Conservation (phyloP, 2,113 vertebrate genomes). For the Cottus gobio region DNA sequence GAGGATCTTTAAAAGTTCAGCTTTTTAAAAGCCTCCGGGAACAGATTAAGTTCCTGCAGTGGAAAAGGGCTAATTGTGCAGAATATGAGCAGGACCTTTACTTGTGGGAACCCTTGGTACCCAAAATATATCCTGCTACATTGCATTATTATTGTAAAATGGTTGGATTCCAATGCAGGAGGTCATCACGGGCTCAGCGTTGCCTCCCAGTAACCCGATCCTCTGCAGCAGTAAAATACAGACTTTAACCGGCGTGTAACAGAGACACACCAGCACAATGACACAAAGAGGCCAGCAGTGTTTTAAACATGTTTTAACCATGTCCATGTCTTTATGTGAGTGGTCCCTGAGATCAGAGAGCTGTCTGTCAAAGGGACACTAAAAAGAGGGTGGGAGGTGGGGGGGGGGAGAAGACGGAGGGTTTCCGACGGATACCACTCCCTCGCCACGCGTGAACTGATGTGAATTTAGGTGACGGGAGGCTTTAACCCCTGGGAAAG, state of each 20-base stretch:
- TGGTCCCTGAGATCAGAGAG: conserved; percentile 48
- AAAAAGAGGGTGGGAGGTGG: conserved; percentile 33
- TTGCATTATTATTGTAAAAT: background rate
- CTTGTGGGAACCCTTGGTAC: background rate
- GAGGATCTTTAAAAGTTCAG: background rate
- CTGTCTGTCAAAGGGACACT: conserved; percentile 62
- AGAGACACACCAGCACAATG: conserved; percentile 54
- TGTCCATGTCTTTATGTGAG: conserved; percentile 64
- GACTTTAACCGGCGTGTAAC: conserved; percentile 42
- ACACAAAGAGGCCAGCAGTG: conserved; percentile 52
- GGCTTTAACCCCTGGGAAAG: conserved; percentile 72
- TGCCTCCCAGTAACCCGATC: conserved; percentile 48
- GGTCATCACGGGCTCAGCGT: conserved; percentile 11
- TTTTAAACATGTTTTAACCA: conserved; percentile 63
- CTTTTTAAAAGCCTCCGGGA: background rate
- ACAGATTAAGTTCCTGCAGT: background rate
- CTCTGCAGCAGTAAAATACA: conserved; percentile 19
- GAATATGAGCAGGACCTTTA: background rate
- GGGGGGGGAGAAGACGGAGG: conserved; percentile 42
- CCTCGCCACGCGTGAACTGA: conserved; percentile 79
- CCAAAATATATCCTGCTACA: conserved; percentile 1
- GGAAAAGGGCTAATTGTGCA: background rate
- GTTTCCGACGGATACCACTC: conserved; percentile 70
- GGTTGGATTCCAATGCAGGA: conserved; percentile 21
- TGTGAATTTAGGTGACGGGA: conserved; percentile 77